Conservation (phyloP, 2,113 vertebrate genomes). For the Hemichromis elongatus region DNA sequence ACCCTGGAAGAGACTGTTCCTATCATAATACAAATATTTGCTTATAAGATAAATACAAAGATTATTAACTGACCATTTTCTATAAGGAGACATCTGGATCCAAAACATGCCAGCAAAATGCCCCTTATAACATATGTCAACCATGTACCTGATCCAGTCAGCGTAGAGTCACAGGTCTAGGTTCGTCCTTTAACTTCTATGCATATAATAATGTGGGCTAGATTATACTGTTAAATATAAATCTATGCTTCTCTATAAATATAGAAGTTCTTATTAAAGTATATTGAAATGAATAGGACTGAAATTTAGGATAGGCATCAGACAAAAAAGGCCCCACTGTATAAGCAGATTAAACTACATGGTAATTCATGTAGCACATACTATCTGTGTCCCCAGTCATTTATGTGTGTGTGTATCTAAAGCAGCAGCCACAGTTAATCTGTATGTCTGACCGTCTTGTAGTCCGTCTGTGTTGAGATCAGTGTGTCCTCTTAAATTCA, state of each 20-base stretch:
- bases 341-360: not conserved
- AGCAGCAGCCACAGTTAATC: not conserved
- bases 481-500: constrained; percentile 3
- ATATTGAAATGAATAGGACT: not conserved
- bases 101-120: not conserved
- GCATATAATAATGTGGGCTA: not conserved
- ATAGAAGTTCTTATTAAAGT: not conserved
- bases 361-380: not conserved
- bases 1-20: not conserved
- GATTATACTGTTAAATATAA: not conserved
- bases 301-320: not conserved
- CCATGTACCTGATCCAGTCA: not conserved
- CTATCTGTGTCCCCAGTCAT: not conserved
- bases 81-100: not conserved
- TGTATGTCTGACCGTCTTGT: not conserved
- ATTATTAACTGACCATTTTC: not conserved
- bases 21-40: not conserved
- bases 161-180: too few species aligned
- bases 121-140: not conserved
- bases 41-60: not conserved
- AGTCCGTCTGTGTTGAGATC: not conserved
- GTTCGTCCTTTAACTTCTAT: not conserved
- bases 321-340: not conserved
- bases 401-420: not conserved
- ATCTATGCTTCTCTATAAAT: not conserved